Base-by-base conservation (phyloP, 2,797 vertebrate genomes). In the Anas bahamensis region DNA sequence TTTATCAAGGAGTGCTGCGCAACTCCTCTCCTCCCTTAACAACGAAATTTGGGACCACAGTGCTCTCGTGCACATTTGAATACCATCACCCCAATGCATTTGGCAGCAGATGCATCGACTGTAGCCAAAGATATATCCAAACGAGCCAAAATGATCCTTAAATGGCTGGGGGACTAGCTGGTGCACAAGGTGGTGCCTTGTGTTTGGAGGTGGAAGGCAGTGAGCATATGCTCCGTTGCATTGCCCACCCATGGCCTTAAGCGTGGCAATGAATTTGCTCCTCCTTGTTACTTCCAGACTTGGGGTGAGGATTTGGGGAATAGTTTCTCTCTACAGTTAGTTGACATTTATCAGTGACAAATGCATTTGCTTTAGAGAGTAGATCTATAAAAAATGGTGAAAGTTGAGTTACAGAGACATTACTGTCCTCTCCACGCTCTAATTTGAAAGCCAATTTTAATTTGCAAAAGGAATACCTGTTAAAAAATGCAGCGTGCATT, bases 401-500 rank as follows among this genome's bases (percentile, higher is more conserved):
- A 80, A 16, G 7, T 71, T 61, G 46, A 64, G 35, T 80, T 71
- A 9, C 26, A n/a, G 42, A 59, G 69, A 42, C 35, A 48, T 76
- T 50, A 17, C 26, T 83, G 53, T 71, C n/a, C 15, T 68, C 24
- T 78, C 79, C 53, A 17, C 64, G 10, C 35, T 80, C 29, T 24
- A 29, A 4, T 83, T 74, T 55, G 22, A 82, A 79, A 87, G 42
- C 24, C 63, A 24, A 37, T 89, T 87, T 83, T 93, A 42, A 52
- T 73, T 28, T 56, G 21, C 17, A 61, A 63, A n/a, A 82, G 18
- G 31, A 53, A 57, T 53, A 57, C 53, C 66, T 13, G 41, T 65
- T 57, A 84, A 84, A 90, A 81, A 41, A 14, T 41, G 11, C 6
- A 4, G 15, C 11, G 4, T 28, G 37, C 24, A 44, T 86, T 78